Evolutionary conservation across 2,113 vertebrate species (phyloP), one percentile per base, ranked within the genome.

Genomic region (Entelurus aequoreus): DNA sequence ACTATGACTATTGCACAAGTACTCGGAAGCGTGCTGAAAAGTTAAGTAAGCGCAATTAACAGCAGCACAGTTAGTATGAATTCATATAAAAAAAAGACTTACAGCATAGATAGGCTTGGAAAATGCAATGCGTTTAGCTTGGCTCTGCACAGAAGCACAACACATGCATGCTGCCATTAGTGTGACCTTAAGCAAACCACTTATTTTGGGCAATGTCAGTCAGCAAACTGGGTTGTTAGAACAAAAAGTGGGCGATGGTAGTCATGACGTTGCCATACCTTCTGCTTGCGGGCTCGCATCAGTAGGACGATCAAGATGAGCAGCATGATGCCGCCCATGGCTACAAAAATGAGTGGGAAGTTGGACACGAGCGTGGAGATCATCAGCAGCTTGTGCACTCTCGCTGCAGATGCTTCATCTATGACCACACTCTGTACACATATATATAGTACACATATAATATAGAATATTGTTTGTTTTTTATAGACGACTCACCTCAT

Each of bases 401-500:
- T 85, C 0, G 48, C 77, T 0, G 85, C 89, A 2, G 90, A 90
- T 0, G 37, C 85, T 0, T 91, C 90, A 1, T 90, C 90, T 4
- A 91, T 90, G 57, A 80, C 76, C 62, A 91, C 86, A 2, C 85
- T 89, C 91, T 91, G 73, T 35, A 13, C 5, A 21, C 11, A 16
- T 28, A 28, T 28, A 28, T 28, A 70, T 53, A n/a, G n/a, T n/a
- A n/a, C n/a, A n/a, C n/a, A n/a, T n/a, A n/a, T n/a, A n/a, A n/a
- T n/a, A n/a, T n/a, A n/a, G n/a, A n/a, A n/a, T n/a, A n/a, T n/a
- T n/a, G n/a, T n/a, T n/a, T n/a, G n/a, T n/a, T n/a, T n/a, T n/a
- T n/a, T n/a, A n/a, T n/a, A n/a, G 6, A 14, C 4, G 19, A 48
- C 35, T 78, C 66, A 91, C 91, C 88, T 92, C 91, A 38, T 91